These are phyloP conservation scores for Alitta virens DNA, from an alignment of 2,888 invertebrate genomes.

Conservation along the genomic window DNA sequence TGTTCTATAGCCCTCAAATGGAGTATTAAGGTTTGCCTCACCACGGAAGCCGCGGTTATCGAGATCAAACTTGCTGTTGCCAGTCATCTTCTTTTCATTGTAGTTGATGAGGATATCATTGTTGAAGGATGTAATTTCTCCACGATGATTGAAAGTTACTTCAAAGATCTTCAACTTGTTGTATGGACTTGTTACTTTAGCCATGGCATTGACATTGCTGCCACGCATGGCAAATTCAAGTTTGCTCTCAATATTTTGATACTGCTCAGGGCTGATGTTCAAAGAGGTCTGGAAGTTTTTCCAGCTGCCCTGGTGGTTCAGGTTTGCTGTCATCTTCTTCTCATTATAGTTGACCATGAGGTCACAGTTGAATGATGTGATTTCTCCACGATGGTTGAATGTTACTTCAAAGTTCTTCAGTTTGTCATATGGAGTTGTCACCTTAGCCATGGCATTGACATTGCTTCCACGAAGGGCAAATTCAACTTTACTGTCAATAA, in stretches of 20 bases:
- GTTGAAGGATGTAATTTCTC: neutral
- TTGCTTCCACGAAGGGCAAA: too few species aligned
- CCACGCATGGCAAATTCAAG: neutral
- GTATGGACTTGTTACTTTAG: neutral
- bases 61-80: neutral
- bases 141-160: neutral
- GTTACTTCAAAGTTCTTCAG: too few species aligned
- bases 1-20: too few species aligned
- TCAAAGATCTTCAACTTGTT: neutral
- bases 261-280: neutral
- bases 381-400: too few species aligned
- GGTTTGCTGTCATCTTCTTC: neutral
- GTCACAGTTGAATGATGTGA: neutral
- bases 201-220: conserved; percentile 5
- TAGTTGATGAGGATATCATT: neutral
- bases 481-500: too few species aligned
- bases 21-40: neutral
- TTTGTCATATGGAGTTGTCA: too few species aligned
- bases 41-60: too few species aligned
- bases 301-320: neutral
- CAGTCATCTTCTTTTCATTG: neutral
- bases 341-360: too few species aligned
- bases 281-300: conserved; percentile 1
- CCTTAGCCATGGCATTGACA: too few species aligned
- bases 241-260: too few species aligned